These are phyloP conservation scores for Meriones unguiculatus DNA, from an alignment of 2,113 vertebrate species.

Conservation along the genomic window DNA sequence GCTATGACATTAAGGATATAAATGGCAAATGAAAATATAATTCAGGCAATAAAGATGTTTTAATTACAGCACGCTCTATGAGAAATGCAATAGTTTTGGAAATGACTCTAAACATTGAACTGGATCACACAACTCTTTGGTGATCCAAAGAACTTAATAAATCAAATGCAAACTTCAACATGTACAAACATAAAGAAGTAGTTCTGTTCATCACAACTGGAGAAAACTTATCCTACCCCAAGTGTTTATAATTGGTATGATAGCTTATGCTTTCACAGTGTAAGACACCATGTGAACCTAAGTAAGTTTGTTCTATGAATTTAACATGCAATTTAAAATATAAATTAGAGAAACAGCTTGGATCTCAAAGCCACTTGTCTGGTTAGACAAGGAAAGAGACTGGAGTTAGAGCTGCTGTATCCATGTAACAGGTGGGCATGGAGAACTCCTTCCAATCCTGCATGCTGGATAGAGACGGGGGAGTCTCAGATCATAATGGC, in stretches of 20 bases:
- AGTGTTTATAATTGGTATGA: slow-evolving; percentile 5
- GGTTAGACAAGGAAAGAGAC: too few relatives aligned
- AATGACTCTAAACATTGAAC: slow-evolving; percentile 52
- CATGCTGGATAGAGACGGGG: neutral
- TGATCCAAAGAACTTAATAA: slow-evolving; percentile 59
- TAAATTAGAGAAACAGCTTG: neutral
- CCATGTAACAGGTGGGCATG: too few relatives aligned
- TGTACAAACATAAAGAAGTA: neutral
- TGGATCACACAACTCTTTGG: slow-evolving; percentile 39
- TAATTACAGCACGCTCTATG: neutral
- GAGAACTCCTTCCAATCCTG: neutral
- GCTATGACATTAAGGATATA: neutral
- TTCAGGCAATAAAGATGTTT: neutral
- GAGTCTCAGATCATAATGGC: too few relatives aligned
- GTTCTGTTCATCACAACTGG: slow-evolving; percentile 24
- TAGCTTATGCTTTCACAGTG: neutral
- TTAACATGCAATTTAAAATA: neutral
- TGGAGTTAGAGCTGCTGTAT: neutral
- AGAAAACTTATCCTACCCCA: neutral
- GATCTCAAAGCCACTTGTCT: neutral
- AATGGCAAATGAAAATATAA: neutral
- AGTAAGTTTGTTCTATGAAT: neutral
- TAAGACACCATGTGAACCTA: neutral
- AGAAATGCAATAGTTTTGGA: slow-evolving; percentile 19
- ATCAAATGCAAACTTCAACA: slow-evolving; percentile 35